A percentile compares a stretch with the other conserved stretches of the same genome.
Evolutionary conservation across 2,113 vertebrate species (phyloP).

Genomic region (Brachyhypopomus occidentalis): DNA sequence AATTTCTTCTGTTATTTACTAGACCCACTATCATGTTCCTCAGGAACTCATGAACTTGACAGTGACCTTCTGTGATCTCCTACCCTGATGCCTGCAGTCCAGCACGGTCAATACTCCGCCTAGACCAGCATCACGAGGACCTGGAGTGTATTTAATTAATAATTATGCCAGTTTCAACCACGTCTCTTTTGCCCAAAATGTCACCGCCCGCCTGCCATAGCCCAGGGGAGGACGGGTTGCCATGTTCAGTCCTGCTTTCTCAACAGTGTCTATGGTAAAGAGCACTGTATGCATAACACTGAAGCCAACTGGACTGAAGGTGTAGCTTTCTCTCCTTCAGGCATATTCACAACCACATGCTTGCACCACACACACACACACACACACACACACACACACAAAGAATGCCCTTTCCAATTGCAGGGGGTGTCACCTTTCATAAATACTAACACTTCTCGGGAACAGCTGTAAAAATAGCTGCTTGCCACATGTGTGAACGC

Average conservation of each 20-base stretch:
- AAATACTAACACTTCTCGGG: constrained; percentile 65
- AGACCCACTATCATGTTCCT: too few species aligned
- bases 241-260: background rate
- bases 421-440: constrained; percentile 59
- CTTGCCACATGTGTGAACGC: constrained; percentile 37
- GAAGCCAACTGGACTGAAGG: too few species aligned
- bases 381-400: constrained; percentile 26
- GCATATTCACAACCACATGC: constrained; percentile 14
- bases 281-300: too few species aligned
- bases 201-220: background rate
- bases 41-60: too few species aligned
- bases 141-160: too few species aligned
- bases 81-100: too few species aligned
- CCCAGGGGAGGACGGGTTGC: background rate
- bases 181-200: background rate
- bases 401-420: constrained; percentile 57
- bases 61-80: too few species aligned
- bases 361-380: constrained; percentile 7
- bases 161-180: background rate
- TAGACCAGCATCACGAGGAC: background rate
- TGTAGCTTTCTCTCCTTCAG: background rate
- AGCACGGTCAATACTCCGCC: too few species aligned
- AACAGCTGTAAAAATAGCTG: constrained; percentile 65
- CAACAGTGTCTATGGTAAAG: too few species aligned
- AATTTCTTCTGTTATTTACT: too few species aligned